Conservation (phyloP, 2,888 invertebrate species). For the Leucania comma region DNA sequence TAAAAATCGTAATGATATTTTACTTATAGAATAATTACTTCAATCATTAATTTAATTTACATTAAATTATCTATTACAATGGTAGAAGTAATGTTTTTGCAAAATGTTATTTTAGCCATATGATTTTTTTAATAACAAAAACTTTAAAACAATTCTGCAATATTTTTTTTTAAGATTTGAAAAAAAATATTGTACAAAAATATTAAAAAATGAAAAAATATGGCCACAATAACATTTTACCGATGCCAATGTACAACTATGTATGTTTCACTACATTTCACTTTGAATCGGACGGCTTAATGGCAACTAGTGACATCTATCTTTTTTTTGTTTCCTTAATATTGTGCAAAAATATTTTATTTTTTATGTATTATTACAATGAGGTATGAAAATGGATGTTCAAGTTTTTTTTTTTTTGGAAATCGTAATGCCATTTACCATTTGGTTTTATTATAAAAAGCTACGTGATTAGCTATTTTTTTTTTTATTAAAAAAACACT, state of each 20-base stretch:
- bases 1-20: constrained; percentile 43
- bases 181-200: not conserved
- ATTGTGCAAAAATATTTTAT: constrained; percentile 80
- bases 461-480: constrained; percentile 27
- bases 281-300: constrained; percentile 71
- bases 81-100: constrained; percentile 72
- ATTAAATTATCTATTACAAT: constrained; percentile 85
- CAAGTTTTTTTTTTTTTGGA: constrained; percentile 44
- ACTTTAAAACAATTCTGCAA: not conserved
- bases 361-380: constrained; percentile 61
- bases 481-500: constrained; percentile 54
- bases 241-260: constrained; percentile 57
- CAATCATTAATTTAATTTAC: constrained; percentile 82
- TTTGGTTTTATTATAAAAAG: constrained; percentile 13
- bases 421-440: constrained; percentile 53
- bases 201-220: not conserved
- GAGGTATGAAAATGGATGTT: constrained; percentile 80
- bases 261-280: constrained; percentile 48
- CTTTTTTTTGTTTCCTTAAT: constrained; percentile 65
- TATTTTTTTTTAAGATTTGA: not conserved
- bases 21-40: constrained; percentile 65
- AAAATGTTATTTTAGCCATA: constrained; percentile 39
- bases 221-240: constrained; percentile 34
- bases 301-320: constrained; percentile 60
- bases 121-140: not conserved